Conservation (phyloP, 2,797 vertebrate genomes). For the Melanitta fusca region DNA sequence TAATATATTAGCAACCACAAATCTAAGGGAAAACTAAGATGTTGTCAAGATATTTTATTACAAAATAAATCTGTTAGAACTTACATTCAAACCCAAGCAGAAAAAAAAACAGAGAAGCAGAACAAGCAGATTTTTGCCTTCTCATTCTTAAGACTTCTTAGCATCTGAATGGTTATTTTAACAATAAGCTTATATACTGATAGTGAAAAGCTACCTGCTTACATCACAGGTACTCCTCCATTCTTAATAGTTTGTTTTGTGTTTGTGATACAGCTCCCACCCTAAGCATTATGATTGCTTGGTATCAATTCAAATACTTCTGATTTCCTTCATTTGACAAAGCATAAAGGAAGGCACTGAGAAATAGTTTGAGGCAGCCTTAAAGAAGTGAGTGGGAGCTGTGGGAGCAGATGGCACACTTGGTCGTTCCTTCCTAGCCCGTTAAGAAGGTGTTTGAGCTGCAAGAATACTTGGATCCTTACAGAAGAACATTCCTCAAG, state of each 20-base stretch:
- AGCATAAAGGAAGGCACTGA: constrained; percentile 36
- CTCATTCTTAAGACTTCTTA: background rate
- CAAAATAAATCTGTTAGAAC: background rate
- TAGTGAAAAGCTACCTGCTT: constrained; percentile 12
- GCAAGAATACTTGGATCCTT: constrained; percentile 35
- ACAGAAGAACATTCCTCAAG: constrained; percentile 25
- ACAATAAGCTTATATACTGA: background rate
- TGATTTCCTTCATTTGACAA: constrained; percentile 58
- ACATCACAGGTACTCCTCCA: background rate
- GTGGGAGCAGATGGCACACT: constrained; percentile 40
- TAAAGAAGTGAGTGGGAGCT: constrained; percentile 63
- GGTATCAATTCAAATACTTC: constrained; percentile 29
- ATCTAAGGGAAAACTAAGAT: background rate
- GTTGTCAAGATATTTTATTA: constrained; percentile 13
- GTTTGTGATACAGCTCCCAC: background rate
- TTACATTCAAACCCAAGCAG: background rate
- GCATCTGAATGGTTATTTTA: background rate
- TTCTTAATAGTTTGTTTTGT: background rate
- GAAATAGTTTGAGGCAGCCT: constrained; percentile 57
- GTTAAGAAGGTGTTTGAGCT: constrained; percentile 45
- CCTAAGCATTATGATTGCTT: constrained; percentile 27
- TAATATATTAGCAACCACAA: background rate
- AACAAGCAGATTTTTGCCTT: background rate
- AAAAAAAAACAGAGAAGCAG: constrained; percentile 16
- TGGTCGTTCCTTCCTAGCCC: constrained; percentile 63